Evolutionary conservation across 2,113 vertebrate species (phyloP), one percentile per base, ranked within the genome.

Genomic region (Zosterops borbonicus): DNA sequence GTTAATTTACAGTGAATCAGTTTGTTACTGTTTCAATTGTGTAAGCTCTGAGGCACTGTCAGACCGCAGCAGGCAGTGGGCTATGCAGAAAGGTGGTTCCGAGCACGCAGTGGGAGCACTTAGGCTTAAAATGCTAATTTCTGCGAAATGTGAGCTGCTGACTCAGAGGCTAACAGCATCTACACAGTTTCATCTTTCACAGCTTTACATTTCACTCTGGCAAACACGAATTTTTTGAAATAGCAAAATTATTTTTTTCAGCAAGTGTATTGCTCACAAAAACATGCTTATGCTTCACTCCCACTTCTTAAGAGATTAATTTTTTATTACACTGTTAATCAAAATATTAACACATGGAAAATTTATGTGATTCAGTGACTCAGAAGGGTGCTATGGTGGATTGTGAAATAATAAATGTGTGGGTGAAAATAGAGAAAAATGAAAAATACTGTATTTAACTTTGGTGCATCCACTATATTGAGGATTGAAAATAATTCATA

Each of bases 61-160:
- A 91, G 74, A 56, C 46, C 65, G 12, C 88, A 92, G 93, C 80
- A 96, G 85, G 35, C 85, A 52, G 79, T 53, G 65, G 78, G 76
- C 56, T 67, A 9, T 41, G 83, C 80, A 79, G 60, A 35, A 37
- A 55, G 75, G 87, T 91, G 80, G 83, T 29, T 95, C 92, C 8
- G 11, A 92, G 55, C 69, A 82, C 12, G 71, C 56, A 73, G 91
- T 90, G 94, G 89, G 86, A 97, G 78, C 52, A 28, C 64, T 96
- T 68, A 78, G 78, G 47, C 83, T 93, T 87, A 68, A 85, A 62
- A 94, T 90, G 83, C n/a, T 97, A 91, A 91, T 96, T 94, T 94
- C 91, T 95, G 82, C 4, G 2, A 95, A 92, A 96, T 93, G 88
- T 58, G 92, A 89, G 63, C 77, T 97, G 95, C 95, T 96, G 96